Conservation (phyloP, 2,888 invertebrate genomes). For the Drosophila barbarae region DNA sequence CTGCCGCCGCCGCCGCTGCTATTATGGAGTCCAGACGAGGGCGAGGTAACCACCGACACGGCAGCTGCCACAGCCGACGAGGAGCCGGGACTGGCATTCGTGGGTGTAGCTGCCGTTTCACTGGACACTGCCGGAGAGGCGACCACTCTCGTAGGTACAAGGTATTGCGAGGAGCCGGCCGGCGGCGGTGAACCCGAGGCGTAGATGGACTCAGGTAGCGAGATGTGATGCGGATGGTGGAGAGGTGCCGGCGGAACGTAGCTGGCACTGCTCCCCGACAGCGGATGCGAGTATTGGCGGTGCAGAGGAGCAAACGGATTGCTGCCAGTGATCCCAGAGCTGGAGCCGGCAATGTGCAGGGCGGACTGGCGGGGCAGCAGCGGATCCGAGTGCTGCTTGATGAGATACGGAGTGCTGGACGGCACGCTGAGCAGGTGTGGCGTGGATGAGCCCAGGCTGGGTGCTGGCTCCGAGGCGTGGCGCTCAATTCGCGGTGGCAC, state of each 20-base stretch:
- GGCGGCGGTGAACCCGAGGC: constrained; percentile 76
- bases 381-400: constrained; percentile 86
- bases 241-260: constrained; percentile 60
- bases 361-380: constrained; percentile 82
- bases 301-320: constrained; percentile 79
- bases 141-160: constrained; percentile 69
- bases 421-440: constrained; percentile 82
- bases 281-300: constrained; percentile 81
- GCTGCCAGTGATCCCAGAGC: constrained; percentile 48
- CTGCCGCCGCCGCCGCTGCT: constrained; percentile 20
- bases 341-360: constrained; percentile 51
- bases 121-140: constrained; percentile 61
- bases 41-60: constrained; percentile 58
- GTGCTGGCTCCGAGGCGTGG: constrained; percentile 83
- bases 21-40: constrained; percentile 55
- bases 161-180: constrained; percentile 76
- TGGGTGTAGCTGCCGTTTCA: constrained; percentile 62
- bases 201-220: constrained; percentile 78
- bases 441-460: constrained; percentile 81
- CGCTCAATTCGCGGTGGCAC: constrained; percentile 82
- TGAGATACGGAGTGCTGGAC: constrained; percentile 81
- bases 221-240: constrained; percentile 78
- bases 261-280: constrained; percentile 65
- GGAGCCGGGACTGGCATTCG: constrained; percentile 46
- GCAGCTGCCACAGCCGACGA: constrained; percentile 32